Evolutionary conservation across 2,113 vertebrate species (phyloP).

Genomic region (Condylura cristata): DNA sequence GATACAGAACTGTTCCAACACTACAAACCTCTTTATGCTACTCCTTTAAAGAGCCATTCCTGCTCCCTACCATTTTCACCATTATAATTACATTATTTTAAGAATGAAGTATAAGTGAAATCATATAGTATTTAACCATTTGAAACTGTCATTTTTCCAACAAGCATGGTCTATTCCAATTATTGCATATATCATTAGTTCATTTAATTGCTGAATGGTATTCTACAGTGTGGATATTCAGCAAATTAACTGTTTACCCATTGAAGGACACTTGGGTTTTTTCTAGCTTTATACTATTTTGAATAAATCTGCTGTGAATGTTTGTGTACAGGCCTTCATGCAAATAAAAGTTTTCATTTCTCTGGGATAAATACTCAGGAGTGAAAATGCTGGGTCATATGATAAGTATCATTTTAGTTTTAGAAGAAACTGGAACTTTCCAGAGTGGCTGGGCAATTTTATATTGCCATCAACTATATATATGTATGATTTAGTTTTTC

Average conservation of each 20-base stretch:
- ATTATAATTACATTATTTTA: conserved; percentile 52
- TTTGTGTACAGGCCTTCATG: conserved; percentile 22
- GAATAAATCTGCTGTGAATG: conserved; percentile 55
- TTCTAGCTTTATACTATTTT: background rate
- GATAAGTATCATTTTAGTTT: conserved; percentile 33
- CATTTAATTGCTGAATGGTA: conserved; percentile 34
- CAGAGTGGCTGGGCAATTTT: background rate
- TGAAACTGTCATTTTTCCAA: background rate
- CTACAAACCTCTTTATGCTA: background rate
- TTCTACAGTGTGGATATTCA: background rate
- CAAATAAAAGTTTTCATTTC: conserved; percentile 39
- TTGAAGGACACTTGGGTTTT: conserved; percentile 39
- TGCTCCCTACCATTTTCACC: background rate
- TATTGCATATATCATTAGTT: background rate
- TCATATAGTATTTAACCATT: background rate
- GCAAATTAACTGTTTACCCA: conserved; percentile 10
- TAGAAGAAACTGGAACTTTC: conserved; percentile 35
- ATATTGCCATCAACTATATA: background rate
- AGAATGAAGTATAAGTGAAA: conserved; percentile 37
- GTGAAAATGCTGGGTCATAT: conserved; percentile 46
- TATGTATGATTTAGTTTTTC: background rate
- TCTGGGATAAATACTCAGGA: conserved; percentile 9
- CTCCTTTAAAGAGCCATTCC: background rate
- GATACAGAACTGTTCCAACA: background rate
- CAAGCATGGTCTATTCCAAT: background rate